Conservation (phyloP, 1,140 invertebrate species). For the Zaprionus ghesquierei region DNA sequence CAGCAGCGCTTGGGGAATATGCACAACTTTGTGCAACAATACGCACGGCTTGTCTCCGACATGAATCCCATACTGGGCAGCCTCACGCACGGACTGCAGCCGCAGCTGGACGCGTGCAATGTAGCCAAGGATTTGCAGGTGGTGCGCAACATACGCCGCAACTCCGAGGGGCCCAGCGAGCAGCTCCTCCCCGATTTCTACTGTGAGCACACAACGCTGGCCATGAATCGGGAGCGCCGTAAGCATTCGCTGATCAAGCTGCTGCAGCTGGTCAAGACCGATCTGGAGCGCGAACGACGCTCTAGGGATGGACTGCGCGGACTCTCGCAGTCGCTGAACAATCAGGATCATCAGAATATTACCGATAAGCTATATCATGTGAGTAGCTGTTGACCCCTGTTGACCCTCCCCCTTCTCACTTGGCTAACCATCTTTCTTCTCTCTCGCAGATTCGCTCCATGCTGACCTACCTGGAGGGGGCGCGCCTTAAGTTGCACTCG, state of each 20-base stretch:
- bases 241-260: conserved; percentile 93
- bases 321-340: conserved; percentile 94
- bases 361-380: conserved; percentile 96
- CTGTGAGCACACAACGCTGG: conserved; percentile 95
- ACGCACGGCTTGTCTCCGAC: conserved; percentile 90
- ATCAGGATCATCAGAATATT: conserved; percentile 95
- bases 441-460: conserved; percentile 92
- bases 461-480: conserved; percentile 95
- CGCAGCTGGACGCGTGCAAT: conserved; percentile 77
- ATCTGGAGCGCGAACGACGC: conserved; percentile 92
- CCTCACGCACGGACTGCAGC: conserved; percentile 72
- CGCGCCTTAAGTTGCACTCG: conserved; percentile 92
- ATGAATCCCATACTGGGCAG: conserved; percentile 88
- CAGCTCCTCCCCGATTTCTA: conserved; percentile 96
- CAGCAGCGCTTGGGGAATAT: conserved; percentile 93
- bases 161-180: conserved; percentile 85
- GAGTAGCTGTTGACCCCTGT: conserved; percentile 14
- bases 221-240: conserved; percentile 95
- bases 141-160: conserved; percentile 77
- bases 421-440: neutral
- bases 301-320: conserved; percentile 94
- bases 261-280: conserved; percentile 91
- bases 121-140: conserved; percentile 80
- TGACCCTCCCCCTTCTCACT: neutral
- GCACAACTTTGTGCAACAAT: conserved; percentile 90